Evolutionary conservation across 2,113 vertebrate genomes (phyloP).

Genomic region (Cercocebus atys): DNA sequence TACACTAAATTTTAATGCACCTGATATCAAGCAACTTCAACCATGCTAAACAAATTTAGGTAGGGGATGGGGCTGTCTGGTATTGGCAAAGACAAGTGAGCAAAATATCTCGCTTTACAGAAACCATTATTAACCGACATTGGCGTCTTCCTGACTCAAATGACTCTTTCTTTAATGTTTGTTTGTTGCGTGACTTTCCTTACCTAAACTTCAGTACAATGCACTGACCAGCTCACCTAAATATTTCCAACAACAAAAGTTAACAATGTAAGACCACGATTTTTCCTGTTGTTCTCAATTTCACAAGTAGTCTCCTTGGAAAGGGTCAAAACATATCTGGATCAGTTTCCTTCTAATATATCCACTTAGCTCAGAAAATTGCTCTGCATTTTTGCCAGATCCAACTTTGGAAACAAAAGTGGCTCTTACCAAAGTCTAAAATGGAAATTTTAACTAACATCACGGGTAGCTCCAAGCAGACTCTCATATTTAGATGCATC

Average conservation of each 20-base stretch:
- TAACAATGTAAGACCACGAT: not conserved
- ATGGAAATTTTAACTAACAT: not conserved
- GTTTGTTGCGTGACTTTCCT: not conserved
- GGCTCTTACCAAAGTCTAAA: accelerated
- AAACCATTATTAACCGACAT: not conserved
- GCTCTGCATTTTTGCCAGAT: not conserved
- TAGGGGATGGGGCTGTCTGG: not conserved
- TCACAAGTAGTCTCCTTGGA: not conserved
- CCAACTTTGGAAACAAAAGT: not conserved
- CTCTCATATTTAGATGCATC: not conserved
- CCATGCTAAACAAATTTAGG: not conserved
- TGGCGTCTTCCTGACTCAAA: not conserved
- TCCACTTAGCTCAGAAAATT: not conserved
- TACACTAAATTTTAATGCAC: not conserved
- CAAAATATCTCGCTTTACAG: not conserved
- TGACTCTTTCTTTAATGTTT: not conserved
- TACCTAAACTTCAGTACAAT: not conserved
- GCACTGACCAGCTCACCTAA: not conserved
- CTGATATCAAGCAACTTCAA: not conserved
- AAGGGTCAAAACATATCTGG: not conserved
- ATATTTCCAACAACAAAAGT: not conserved
- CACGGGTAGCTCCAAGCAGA: accelerated
- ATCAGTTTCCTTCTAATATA: not conserved
- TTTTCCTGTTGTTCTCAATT: not conserved
- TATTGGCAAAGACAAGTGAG: not conserved